phyloP scores from a whole-genome alignment of 1,140 invertebrate species.

The Orussus abietinus region DNA sequence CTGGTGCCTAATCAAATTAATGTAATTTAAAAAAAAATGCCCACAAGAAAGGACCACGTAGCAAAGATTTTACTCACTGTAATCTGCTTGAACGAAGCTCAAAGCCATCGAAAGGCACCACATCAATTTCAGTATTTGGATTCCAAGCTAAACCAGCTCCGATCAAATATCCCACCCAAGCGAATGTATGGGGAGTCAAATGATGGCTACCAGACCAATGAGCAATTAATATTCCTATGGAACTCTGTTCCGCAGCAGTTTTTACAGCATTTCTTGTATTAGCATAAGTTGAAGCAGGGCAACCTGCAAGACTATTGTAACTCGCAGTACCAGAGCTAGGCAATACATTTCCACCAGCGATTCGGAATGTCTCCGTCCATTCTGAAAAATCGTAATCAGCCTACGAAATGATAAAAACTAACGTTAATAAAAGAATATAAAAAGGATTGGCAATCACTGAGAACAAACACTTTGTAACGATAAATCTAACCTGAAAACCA shows the following conservation, averaged over 20 bases:
- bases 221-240: slow-evolving; percentile 60
- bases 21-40: not conserved
- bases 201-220: slow-evolving; percentile 67
- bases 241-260: slow-evolving; percentile 55
- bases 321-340: slow-evolving; percentile 65
- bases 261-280: slow-evolving; percentile 62
- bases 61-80: slow-evolving; percentile 17
- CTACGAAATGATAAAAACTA: slow-evolving; percentile 41
- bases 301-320: slow-evolving; percentile 66
- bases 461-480: slow-evolving; percentile 4
- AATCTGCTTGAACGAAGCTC: slow-evolving; percentile 29
- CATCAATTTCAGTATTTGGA: slow-evolving; percentile 52
- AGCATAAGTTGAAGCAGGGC: slow-evolving; percentile 61
- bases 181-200: slow-evolving; percentile 62
- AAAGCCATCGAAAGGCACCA: slow-evolving; percentile 36
- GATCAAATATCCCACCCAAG: slow-evolving; percentile 64
- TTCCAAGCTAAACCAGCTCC: slow-evolving; percentile 66
- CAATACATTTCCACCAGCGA: slow-evolving; percentile 57
- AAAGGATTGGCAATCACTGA: not conserved
- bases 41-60: slow-evolving; percentile 2
- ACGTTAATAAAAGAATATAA: not conserved
- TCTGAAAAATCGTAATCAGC: slow-evolving; percentile 65
- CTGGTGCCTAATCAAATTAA: slow-evolving; percentile 42
- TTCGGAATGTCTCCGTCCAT: slow-evolving; percentile 55
- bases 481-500: slow-evolving; percentile 58